Base-by-base conservation (phyloP, 2,113 vertebrate species). In the Nothoprocta perdicaria region DNA sequence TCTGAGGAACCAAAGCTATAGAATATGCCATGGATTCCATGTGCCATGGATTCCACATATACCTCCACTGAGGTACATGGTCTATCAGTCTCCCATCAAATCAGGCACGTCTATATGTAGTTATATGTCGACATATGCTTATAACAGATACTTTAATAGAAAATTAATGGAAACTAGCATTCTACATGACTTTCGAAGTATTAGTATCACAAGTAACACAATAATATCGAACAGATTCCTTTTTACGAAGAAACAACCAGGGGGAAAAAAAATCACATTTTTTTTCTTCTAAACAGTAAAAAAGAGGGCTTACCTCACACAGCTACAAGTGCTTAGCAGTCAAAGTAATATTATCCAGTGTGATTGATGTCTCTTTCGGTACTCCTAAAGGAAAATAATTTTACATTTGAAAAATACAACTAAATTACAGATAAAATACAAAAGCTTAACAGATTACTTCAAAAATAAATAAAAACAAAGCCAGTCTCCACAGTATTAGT, bases 281-380 rank as follows among this genome's bases (percentile, higher is more conserved):
- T 43, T 22, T 62, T 40, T 68, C 46, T 66, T 66, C 58, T 26
- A 21, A 11, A 23, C 8, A 3, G 38, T 33, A 18, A 29, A 50
- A 6, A 68, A 46, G 38, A 31, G 1, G 12, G 10, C 90, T 82
- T 93, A 96, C 89, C 93, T 95, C 33, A 41, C 41, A 91, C 45
- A 91, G 18, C 15, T 8, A 40, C 14, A 65, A 69, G 2, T 43
- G 1, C 69, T 72, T 71, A 84, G 60, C 31, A 8, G 67, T 95
- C 90, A 95, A 85, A 73, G 58, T 2, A 91, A 86, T 81, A 80
- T 75, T 76, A 84, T 95, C 88, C 81, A 68, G 50, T 86, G 43
- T 88, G 66, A 67, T 41, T 80, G 90, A 45, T 45, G n/a, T 31
- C 2, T 80, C 33, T 82, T 88, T 77, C 23, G 68, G 65, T 83